Evolutionary conservation across 2,888 invertebrate genomes (phyloP).

Genomic region (Chamaedrilus cognettii): DNA sequence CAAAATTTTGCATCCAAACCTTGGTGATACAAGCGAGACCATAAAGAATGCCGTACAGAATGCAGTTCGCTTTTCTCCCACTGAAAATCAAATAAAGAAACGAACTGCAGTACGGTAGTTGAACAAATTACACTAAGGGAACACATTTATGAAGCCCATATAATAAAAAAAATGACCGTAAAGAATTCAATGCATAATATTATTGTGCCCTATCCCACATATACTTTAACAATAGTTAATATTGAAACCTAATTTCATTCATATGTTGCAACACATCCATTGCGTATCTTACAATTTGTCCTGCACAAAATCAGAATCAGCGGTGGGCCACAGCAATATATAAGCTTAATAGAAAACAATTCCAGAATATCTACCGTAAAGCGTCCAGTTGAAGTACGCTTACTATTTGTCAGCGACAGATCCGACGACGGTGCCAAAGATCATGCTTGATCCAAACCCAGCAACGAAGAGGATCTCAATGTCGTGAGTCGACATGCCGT

Average conservation of each 20-base stretch:
- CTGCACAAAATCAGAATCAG: not conserved
- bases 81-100: too few species aligned
- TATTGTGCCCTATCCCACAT: too few species aligned
- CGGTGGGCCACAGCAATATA: not conserved
- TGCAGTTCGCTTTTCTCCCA: conserved; percentile 61
- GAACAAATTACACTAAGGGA: too few species aligned
- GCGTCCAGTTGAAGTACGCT: conserved; percentile 39
- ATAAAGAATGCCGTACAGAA: conserved; percentile 63
- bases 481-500: conserved; percentile 60
- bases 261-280: too few species aligned
- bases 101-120: too few species aligned
- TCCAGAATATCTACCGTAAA: not conserved
- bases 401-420: conserved; percentile 63
- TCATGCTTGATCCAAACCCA: conserved; percentile 63
- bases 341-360: not conserved
- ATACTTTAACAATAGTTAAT: too few species aligned
- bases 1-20: conserved; percentile 42
- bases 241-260: too few species aligned
- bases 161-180: too few species aligned
- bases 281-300: too few species aligned
- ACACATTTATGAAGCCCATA: too few species aligned
- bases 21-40: conserved; percentile 62
- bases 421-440: conserved; percentile 63
- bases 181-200: too few species aligned
- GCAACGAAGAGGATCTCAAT: conserved; percentile 63